phyloP scores from a whole-genome alignment of 2,888 invertebrate species.

The Limenitis arthemis region DNA sequence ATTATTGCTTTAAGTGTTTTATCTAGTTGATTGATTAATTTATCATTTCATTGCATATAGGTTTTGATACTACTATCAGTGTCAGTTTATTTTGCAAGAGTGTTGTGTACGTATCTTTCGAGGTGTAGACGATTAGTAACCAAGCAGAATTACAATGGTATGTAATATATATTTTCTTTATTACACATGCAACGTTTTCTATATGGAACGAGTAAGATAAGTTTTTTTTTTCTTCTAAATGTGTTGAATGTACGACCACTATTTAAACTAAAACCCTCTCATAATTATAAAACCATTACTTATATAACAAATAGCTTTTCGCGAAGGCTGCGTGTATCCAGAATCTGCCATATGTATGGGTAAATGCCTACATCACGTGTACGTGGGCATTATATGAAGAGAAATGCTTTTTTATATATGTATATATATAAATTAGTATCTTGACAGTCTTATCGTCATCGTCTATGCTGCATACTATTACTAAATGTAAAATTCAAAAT shows the following conservation, averaged over 20 bases:
- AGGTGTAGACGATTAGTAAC: constrained; percentile 1
- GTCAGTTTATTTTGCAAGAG: constrained; percentile 40
- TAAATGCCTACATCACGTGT: constrained; percentile 42
- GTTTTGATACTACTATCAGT: constrained; percentile 34
- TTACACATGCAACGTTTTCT: not conserved
- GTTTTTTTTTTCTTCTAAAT: too few species aligned
- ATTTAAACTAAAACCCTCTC: too few species aligned
- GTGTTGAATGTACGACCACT: too few species aligned
- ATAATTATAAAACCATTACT: too few species aligned
- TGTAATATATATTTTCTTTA: not conserved
- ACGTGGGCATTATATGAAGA: constrained; percentile 20
- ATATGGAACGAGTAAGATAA: not conserved
- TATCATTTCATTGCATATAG: constrained; percentile 39
- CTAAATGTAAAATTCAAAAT: not conserved
- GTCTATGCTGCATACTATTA: not conserved
- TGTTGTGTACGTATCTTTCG: constrained; percentile 16
- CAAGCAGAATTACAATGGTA: constrained; percentile 5
- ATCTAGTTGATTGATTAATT: constrained; percentile 45
- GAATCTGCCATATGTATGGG: too few species aligned
- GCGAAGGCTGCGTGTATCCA: too few species aligned
- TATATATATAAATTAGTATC: not conserved
- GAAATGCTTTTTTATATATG: constrained; percentile 3
- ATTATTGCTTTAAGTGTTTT: constrained; percentile 6
- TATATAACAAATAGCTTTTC: too few species aligned
- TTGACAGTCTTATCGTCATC: too few species aligned